Evolutionary conservation across 2,113 vertebrate species (phyloP).

Genomic region (Apistogramma diplotaenia): DNA sequence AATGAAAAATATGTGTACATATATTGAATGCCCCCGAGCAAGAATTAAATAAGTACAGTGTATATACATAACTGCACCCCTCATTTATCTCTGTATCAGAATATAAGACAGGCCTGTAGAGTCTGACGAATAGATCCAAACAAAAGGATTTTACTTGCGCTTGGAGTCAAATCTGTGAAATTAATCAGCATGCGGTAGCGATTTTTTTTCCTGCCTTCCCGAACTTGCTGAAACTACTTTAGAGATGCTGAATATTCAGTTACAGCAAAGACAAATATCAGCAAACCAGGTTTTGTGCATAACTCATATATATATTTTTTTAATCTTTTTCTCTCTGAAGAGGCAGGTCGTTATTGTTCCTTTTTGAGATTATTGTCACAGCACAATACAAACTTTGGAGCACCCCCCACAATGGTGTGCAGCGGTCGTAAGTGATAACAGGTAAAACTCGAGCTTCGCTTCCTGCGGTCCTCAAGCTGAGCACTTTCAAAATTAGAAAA

Average conservation of each 20-base stretch:
- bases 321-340: not conserved
- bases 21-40: not conserved
- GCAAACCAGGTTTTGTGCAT: not conserved
- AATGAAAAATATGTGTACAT: not conserved
- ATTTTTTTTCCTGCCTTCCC: not conserved
- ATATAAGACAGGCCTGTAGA: not conserved
- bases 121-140: conserved; percentile 5
- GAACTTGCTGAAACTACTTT: not conserved
- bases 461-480: not conserved
- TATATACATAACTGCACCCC: not conserved
- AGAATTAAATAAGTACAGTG: not conserved
- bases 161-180: conserved; percentile 3
- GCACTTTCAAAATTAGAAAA: not conserved
- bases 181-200: not conserved
- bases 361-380: not conserved
- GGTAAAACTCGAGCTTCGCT: not conserved
- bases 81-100: conserved; percentile 16
- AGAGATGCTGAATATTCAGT: not conserved
- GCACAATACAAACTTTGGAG: not conserved
- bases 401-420: not conserved
- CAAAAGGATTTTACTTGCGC: not conserved
- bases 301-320: not conserved
- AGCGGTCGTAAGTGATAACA: not conserved
- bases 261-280: not conserved
- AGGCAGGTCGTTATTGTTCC: not conserved